phyloP scores from a whole-genome alignment of 1,140 invertebrate species.

The Drosophila albomicans region DNA sequence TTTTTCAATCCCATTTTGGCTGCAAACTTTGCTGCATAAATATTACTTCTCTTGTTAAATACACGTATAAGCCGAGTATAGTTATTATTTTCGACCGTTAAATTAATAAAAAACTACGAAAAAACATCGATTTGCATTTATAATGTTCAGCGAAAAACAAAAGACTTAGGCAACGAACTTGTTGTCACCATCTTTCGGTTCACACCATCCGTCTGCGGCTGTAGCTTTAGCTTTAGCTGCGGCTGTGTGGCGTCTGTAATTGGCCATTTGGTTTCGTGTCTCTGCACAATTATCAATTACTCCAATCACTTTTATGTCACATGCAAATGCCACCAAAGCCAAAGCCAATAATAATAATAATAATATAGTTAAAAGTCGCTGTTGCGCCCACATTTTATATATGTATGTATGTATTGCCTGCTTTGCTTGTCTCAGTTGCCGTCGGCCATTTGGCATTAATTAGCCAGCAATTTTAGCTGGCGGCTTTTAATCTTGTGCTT shows the following conservation, averaged over 20 bases:
- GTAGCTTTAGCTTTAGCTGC: background rate
- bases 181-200: constrained; percentile 34
- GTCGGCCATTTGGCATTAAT: constrained; percentile 55
- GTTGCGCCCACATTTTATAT: constrained; percentile 43
- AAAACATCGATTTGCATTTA: constrained; percentile 1
- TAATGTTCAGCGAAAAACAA: constrained; percentile 25
- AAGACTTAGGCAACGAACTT: constrained; percentile 67
- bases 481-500: constrained; percentile 48
- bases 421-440: constrained; percentile 9
- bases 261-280: constrained; percentile 68
- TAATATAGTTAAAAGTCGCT: constrained; percentile 54
- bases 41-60: constrained; percentile 21
- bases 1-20: constrained; percentile 64
- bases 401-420: background rate
- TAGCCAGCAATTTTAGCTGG: constrained; percentile 53
- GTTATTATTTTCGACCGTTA: constrained; percentile 11
- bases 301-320: constrained; percentile 82
- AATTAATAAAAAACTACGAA: background rate
- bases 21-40: constrained; percentile 12
- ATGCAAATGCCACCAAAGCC: constrained; percentile 63
- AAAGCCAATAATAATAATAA: constrained; percentile 52
- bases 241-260: constrained; percentile 47
- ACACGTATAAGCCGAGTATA: constrained; percentile 5
- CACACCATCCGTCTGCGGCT: constrained; percentile 26
- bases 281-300: constrained; percentile 81